Conservation (phyloP, 2,888 invertebrate species). For the Caenorhabditis sp. region DNA sequence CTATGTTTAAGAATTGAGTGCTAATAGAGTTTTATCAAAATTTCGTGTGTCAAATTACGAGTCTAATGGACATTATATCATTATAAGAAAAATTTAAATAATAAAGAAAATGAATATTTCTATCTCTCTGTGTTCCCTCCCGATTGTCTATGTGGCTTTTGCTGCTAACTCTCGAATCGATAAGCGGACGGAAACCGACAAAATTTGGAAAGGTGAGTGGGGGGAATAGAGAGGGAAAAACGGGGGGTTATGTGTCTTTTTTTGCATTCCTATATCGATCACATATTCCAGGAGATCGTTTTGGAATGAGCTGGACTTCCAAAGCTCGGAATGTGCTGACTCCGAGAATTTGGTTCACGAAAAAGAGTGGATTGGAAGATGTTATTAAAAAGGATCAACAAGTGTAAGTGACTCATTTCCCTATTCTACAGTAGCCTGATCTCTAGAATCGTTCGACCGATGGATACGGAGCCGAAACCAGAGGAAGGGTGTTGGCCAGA, state of each 20-base stretch:
- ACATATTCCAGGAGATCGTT: not conserved
- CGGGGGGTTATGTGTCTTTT: constrained; percentile 4
- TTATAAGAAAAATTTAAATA: not conserved
- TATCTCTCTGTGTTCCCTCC: not conserved
- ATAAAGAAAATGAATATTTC: not conserved
- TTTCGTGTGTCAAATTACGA: constrained; percentile 31
- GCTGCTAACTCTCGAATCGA: constrained; percentile 20
- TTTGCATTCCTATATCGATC: constrained; percentile 24
- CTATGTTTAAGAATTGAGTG: constrained; percentile 19
- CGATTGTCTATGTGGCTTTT: constrained; percentile 25
- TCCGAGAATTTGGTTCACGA: constrained; percentile 41
- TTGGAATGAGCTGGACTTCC: constrained; percentile 32
- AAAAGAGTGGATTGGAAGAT: constrained; percentile 14
- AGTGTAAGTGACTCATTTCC: constrained; percentile 29
- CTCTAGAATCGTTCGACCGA: constrained; percentile 37
- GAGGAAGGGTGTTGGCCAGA: constrained; percentile 38
- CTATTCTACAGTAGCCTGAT: not conserved
- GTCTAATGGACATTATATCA: constrained; percentile 9
- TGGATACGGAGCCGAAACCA: constrained; percentile 16
- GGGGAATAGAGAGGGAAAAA: not conserved
- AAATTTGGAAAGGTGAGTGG: constrained; percentile 34
- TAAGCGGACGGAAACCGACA: constrained; percentile 3
- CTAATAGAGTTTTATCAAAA: not conserved
- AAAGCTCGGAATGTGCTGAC: constrained; percentile 23
- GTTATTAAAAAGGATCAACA: not conserved